A percentile compares a stretch with the other conserved stretches of the same genome.
phyloP scores from a whole-genome alignment of 2,888 invertebrate species.

The Drosophila diplacantha region DNA sequence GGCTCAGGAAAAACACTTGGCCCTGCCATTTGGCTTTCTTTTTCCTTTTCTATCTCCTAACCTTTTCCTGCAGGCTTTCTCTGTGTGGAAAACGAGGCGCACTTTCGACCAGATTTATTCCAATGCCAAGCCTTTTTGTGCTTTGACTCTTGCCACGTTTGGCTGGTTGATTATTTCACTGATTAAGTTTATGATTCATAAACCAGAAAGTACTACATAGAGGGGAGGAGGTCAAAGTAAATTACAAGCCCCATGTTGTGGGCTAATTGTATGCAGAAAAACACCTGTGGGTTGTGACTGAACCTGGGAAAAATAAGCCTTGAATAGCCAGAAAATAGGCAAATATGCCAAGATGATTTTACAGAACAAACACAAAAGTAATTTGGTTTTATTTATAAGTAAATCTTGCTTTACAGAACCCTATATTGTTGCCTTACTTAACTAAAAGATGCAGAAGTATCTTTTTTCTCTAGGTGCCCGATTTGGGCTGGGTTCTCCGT shows the following conservation, averaged over 20 bases:
- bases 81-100: slow-evolving; percentile 14
- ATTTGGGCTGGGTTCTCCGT: slow-evolving; percentile 51
- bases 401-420: fast-evolving
- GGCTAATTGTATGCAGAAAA: slow-evolving; percentile 69
- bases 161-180: slow-evolving; percentile 61
- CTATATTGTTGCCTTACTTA: not conserved
- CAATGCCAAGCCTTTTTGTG: slow-evolving; percentile 43
- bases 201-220: slow-evolving; percentile 33
- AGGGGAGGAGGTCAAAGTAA: slow-evolving; percentile 50
- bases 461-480: slow-evolving; percentile 7
- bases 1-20: slow-evolving; percentile 31
- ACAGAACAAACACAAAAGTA: not conserved
- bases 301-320: not conserved
- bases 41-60: slow-evolving; percentile 1
- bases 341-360: not conserved
- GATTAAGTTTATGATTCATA: slow-evolving; percentile 70
- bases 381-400: not conserved
- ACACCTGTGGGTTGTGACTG: slow-evolving; percentile 42
- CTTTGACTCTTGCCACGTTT: slow-evolving; percentile 35
- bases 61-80: slow-evolving; percentile 5
- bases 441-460: not conserved
- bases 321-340: not conserved
- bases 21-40: slow-evolving; percentile 29
- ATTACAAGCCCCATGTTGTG: slow-evolving; percentile 59
- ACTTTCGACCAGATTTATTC: slow-evolving; percentile 31